Base-by-base conservation (phyloP, 2,797 vertebrate genomes). In the Paedocypris micromegethes region DNA sequence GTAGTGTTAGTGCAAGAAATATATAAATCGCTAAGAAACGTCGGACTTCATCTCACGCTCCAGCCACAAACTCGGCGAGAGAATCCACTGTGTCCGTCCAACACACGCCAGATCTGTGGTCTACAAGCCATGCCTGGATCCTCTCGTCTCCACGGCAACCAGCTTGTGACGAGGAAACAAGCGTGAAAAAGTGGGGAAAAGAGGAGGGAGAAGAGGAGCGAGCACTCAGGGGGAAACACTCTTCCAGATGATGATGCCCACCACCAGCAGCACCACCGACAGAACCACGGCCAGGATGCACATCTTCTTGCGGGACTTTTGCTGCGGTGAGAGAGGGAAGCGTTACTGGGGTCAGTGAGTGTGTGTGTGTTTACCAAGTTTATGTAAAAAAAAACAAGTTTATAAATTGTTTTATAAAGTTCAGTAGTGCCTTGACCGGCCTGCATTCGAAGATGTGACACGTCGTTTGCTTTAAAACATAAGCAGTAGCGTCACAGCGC, bases 291-390 rank as follows among this genome's bases (percentile, higher is more conserved):
- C 83, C 73, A 98, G 85, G 85, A 98, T 92, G 77, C 94, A 98
- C 77, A 96, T 95, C 92, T 96, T 98, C 94, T 97, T 98, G 75
- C 94, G 90, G 51, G 95, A 97, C 81, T 95, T 98, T 87, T 95
- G 93, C 96, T 97, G 80, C 78, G 79, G 70, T 46, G 3, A 39
- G 50, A n/a, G 4, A 54, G 56, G 48, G 5, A 73, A 63, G 45
- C 5, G 4, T 48, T 3, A 43, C 43, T 6, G 7, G 45, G 3
- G 6, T 56, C 2, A 50, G 45, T 39, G 2, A 39, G 23, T 3
- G 57, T 7, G 3, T 3, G 48, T 41, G 6, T 3, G 6, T 3
- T 5, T 58, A 23, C 41, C 44, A 51, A 9, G 4, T 51, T 51
- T 4, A 3, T 50, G 49, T 50, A 3, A 6, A n/a, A 51, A 4